Conservation (phyloP, 2,888 invertebrate species). For the Dysmachus trigonus region DNA sequence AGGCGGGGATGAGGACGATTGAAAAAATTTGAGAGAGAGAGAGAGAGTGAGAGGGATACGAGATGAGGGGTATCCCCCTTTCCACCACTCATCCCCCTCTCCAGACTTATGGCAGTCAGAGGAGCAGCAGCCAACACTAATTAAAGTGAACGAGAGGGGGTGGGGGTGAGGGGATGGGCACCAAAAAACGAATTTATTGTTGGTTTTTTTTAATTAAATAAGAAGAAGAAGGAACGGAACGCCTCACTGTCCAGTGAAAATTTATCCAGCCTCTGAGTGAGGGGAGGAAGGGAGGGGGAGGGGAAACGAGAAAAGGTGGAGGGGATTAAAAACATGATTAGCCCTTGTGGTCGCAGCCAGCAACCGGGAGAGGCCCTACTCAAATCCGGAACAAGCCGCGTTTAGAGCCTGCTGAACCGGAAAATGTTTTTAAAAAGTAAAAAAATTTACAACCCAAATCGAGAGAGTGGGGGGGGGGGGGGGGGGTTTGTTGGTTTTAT, state of each 20-base stretch:
- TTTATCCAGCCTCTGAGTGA: neutral
- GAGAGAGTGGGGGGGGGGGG: too few species aligned
- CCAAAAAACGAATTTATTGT: conserved; percentile 49
- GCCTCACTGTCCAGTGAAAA: neutral
- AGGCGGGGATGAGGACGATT: neutral
- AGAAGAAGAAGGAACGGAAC: conserved; percentile 25
- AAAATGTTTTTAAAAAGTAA: neutral
- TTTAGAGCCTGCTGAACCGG: neutral
- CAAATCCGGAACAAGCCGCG: neutral
- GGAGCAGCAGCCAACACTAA: conserved; percentile 34
- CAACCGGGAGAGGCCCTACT: neutral
- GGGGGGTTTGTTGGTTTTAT: too few species aligned
- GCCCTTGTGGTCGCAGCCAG: neutral
- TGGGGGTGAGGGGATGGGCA: too few species aligned
- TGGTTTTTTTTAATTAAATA: conserved; percentile 48
- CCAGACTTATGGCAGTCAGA: neutral
- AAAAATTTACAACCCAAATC: neutral
- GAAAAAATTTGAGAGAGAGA: neutral
- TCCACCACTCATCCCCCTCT: neutral
- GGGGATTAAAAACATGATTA: conserved; percentile 1
- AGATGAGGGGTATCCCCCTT: neutral
- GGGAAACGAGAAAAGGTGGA: too few species aligned
- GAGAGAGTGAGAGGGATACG: too few species aligned
- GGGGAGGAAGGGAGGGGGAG: too few species aligned
- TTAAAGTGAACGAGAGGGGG: conserved; percentile 49